Percentiles rank a stretch among this genome's conserved stretches.
Evolutionary conservation across 2,888 invertebrate species (phyloP).

Genomic region (Pyrocoelia pectoralis): DNA sequence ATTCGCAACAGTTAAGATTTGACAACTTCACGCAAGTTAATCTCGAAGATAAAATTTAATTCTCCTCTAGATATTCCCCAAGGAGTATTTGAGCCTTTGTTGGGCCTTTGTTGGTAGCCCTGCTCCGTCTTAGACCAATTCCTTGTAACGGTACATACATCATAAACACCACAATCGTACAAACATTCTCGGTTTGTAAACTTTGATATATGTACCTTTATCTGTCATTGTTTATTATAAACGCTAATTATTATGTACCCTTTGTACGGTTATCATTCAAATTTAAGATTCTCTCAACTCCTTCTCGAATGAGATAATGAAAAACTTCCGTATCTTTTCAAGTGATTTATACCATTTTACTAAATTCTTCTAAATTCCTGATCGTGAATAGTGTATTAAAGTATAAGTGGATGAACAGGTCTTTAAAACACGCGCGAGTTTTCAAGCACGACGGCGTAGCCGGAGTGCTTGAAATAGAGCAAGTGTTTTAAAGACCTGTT

Average conservation of each 20-base stretch:
- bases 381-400: no score
- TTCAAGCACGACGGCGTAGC: no score
- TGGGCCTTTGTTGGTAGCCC: constrained; percentile 41
- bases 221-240: constrained; percentile 43
- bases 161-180: constrained; percentile 40
- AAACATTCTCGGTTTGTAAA: constrained; percentile 42
- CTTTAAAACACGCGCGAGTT: no score
- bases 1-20: constrained; percentile 44
- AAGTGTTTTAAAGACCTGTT: no score
- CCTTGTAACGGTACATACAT: constrained; percentile 40
- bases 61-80: constrained; percentile 38
- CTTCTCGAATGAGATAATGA: neutral
- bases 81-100: constrained; percentile 44
- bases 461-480: no score
- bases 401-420: no score
- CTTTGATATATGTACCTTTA: constrained; percentile 43
- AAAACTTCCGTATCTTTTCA: neutral
- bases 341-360: neutral
- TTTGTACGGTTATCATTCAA: constrained; percentile 18
- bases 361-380: neutral
- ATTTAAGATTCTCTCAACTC: neutral
- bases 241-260: constrained; percentile 42
- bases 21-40: constrained; percentile 44
- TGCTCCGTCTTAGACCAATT: constrained; percentile 38
- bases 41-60: constrained; percentile 47